These are phyloP conservation scores for Alectura lathami DNA, from an alignment of 2,113 vertebrate genomes.

Conservation along the genomic window DNA sequence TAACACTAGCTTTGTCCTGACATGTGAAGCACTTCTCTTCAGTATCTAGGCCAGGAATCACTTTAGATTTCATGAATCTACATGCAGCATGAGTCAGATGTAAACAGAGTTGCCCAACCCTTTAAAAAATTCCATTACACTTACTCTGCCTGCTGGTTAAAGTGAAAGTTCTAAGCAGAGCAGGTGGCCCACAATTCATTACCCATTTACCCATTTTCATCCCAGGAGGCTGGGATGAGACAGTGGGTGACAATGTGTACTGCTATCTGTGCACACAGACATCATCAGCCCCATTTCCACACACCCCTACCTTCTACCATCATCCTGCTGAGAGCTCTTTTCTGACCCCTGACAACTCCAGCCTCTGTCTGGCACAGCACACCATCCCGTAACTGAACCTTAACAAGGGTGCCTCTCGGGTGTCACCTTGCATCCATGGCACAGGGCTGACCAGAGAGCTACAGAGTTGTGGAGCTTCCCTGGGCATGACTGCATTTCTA, in stretches of 20 bases:
- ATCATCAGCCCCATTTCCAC: neutral
- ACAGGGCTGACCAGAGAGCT: neutral
- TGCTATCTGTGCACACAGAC: neutral
- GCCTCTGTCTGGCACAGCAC: neutral
- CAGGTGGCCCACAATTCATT: neutral
- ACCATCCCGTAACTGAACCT: neutral
- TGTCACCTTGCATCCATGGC: neutral
- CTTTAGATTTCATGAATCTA: conserved; percentile 63
- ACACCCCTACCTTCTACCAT: neutral
- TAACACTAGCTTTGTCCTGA: conserved; percentile 44
- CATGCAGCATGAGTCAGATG: conserved; percentile 61
- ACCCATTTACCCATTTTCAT: too few relatives aligned
- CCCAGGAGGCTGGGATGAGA: neutral
- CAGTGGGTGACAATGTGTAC: neutral
- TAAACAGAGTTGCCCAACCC: conserved; percentile 57
- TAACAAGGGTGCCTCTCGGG: neutral
- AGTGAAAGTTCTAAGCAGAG: conserved; percentile 56
- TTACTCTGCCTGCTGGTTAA: conserved; percentile 45
- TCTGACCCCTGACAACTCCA: neutral
- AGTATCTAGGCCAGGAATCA: conserved; percentile 48
- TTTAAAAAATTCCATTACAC: conserved; percentile 60
- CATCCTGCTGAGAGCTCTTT: neutral
- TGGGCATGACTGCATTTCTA: neutral
- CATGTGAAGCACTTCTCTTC: conserved; percentile 41
- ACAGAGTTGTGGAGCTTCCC: neutral